phyloP scores from a whole-genome alignment of 1,140 invertebrate genomes.

The Coenobita brevimanus region DNA sequence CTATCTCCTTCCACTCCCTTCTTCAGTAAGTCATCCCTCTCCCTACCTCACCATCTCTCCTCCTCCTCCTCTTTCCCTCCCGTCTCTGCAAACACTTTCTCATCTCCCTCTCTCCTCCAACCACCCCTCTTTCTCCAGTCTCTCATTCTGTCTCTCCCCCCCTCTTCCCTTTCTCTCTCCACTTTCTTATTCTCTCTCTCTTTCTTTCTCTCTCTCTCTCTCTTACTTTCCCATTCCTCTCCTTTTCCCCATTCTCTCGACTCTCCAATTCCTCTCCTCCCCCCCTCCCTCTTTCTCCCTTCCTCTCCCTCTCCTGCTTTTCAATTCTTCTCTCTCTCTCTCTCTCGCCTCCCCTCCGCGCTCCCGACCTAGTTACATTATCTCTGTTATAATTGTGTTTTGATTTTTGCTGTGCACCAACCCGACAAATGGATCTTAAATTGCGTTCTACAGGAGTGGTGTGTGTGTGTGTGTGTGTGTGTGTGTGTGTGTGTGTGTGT shows the following conservation, averaged over 20 bases:
- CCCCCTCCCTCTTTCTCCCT: background rate
- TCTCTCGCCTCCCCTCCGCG: background rate
- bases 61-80: background rate
- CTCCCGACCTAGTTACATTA: constrained; percentile 42
- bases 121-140: background rate
- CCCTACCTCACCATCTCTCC: background rate
- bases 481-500: no score
- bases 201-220: background rate
- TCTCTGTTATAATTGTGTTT: constrained; percentile 55
- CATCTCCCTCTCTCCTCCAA: background rate
- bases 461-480: no score
- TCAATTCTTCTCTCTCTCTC: background rate
- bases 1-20: background rate
- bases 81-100: background rate
- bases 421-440: constrained; percentile 56
- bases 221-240: background rate
- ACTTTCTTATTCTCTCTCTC: background rate
- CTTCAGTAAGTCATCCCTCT: background rate
- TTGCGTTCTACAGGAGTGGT: constrained; percentile 47
- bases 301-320: background rate
- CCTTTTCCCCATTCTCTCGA: background rate
- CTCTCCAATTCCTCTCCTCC: background rate
- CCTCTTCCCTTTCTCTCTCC: background rate
- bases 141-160: background rate
- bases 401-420: constrained; percentile 40